Base-by-base conservation (phyloP, 2,797 vertebrate genomes). In the Apogon hyalosoma region DNA sequence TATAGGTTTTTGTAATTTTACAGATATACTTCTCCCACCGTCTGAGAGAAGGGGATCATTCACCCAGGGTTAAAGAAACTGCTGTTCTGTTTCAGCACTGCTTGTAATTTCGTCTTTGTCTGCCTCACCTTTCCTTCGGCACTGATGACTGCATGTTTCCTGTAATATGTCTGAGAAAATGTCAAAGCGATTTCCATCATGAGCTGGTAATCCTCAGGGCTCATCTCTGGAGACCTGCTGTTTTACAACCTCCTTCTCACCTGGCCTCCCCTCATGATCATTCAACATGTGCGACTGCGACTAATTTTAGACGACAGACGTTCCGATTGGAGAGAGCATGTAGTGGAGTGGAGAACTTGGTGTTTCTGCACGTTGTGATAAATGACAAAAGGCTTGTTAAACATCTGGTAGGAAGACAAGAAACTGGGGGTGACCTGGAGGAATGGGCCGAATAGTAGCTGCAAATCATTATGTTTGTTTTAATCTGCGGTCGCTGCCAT, bases 401-500 rank as follows among this genome's bases (percentile, higher is more conserved):
- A 58, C 55, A 58, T 58, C 55, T 58, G 55, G 55, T 15, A 24
- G 15, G 41, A 57, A 42, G 55, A 58, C 55, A 28, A 46, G 55
- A 24, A 24, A 41, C 18, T 40, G 6, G 39, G 11, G 55, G 21
- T 1, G 41, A 41, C 55, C 40, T 58, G 6, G 46, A 39, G 46
- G 18, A 12, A 7, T 1, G 58, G 46, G 45, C 50, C 45, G 47
- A 33, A 21, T 19, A n/a, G 58, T 13, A 61, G 58, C 58, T 4
- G 49, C 40, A 63, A 53, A 63, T 63, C 49, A 63, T 38, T 5
- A 2, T 19, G 16, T 53, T 46, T 65, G 69, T 77, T 76, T 66
- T 69, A 80, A 69, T 57, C 58, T 68, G 51, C 24, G 11, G 50
- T 74, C 50, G n/a, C 53, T 1, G 38, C 61, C 69, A 87, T 70